These are phyloP conservation scores for Regulus satrapa DNA, from an alignment of 2,113 vertebrate genomes.

Conservation along the genomic window DNA sequence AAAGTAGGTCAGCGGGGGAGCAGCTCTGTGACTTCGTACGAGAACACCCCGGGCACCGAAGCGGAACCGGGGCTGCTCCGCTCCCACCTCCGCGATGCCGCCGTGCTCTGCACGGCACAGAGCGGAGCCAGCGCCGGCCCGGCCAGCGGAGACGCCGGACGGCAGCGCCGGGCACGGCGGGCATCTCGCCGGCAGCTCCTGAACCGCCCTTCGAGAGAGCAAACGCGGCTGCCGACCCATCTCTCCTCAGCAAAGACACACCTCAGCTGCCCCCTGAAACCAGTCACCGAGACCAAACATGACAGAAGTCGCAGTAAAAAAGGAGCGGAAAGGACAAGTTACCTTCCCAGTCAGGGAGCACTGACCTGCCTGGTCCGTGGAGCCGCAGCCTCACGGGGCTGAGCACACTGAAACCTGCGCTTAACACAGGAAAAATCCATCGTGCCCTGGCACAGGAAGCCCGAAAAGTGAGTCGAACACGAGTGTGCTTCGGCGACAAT, in stretches of 20 bases:
- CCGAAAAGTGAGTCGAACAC: background rate
- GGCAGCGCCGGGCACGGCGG: background rate
- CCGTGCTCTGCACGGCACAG: background rate
- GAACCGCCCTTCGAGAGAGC: background rate
- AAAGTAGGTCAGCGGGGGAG: slow-evolving; percentile 15
- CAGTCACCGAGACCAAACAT: accelerated
- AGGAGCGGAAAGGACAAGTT: background rate
- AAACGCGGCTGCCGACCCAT: background rate
- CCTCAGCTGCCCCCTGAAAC: background rate
- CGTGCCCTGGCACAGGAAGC: accelerated
- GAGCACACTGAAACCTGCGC: background rate
- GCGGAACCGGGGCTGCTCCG: background rate
- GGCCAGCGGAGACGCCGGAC: background rate
- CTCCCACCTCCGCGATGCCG: background rate
- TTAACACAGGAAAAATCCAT: background rate
- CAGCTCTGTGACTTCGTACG: background rate
- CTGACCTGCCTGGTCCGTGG: background rate
- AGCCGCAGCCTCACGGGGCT: background rate
- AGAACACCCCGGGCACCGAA: background rate
- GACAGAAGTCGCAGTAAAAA: background rate
- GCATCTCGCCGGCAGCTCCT: background rate
- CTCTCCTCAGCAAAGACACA: background rate
- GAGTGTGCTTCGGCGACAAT: accelerated
- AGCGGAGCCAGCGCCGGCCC: background rate
- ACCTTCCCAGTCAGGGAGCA: background rate